phyloP scores from a whole-genome alignment of 2,888 invertebrate genomes.

The Netelia fuscicornis region DNA sequence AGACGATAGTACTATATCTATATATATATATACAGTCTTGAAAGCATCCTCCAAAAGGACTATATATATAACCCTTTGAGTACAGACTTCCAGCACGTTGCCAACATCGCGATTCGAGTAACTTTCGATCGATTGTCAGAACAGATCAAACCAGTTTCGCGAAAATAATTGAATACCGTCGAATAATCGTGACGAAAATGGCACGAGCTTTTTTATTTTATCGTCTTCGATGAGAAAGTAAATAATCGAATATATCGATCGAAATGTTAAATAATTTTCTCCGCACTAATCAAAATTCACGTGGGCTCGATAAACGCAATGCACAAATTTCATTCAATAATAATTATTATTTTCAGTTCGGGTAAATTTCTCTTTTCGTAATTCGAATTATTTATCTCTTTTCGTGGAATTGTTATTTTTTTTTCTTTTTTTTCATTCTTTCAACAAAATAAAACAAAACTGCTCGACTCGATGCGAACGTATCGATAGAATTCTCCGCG shows the following conservation, averaged over 20 bases:
- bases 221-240: background rate
- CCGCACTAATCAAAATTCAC: background rate
- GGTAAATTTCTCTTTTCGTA: no score
- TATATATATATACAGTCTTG: background rate
- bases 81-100: background rate
- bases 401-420: background rate
- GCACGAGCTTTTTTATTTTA: background rate
- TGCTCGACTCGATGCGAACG: conserved; percentile 21
- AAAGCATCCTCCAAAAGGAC: no score
- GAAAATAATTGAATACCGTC: background rate
- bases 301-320: background rate
- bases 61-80: background rate
- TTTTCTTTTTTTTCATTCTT: background rate
- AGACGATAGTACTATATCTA: conserved; percentile 47
- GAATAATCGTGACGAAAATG: background rate
- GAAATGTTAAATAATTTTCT: background rate
- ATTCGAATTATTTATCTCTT: no score
- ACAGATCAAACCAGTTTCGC: background rate
- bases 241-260: background rate
- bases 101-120: conserved; percentile 3
- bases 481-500: conserved; percentile 45
- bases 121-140: background rate
- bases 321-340: no score
- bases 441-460: background rate
- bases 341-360: no score